Evolutionary conservation across 2,888 invertebrate species (phyloP).

Genomic region (Standfussiana lucernea): DNA sequence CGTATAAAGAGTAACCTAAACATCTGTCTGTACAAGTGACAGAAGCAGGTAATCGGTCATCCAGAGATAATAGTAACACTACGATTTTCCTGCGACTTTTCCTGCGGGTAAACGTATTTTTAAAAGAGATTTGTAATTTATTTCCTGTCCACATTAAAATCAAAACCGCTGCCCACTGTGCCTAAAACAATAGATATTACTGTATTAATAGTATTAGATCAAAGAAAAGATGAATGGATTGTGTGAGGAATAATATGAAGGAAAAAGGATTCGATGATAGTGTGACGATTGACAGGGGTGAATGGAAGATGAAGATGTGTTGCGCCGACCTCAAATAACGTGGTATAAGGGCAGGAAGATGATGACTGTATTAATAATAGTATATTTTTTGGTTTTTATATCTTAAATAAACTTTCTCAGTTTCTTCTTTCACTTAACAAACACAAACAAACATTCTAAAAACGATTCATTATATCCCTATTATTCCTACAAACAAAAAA

Average conservation of each 20-base stretch:
- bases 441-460: constrained; percentile 23
- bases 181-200: neutral
- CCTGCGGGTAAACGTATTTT: neutral
- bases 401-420: neutral
- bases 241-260: too few species aligned
- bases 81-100: neutral
- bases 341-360: too few species aligned
- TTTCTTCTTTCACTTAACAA: neutral
- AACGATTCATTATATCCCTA: constrained; percentile 20
- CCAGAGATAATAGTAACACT: neutral
- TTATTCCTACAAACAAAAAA: constrained; percentile 14
- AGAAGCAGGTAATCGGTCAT: neutral
- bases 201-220: too few species aligned
- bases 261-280: too few species aligned
- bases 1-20: neutral
- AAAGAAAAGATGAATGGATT: too few species aligned
- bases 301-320: too few species aligned
- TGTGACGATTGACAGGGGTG: too few species aligned
- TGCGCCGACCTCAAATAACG: too few species aligned
- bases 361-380: too few species aligned
- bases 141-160: too few species aligned
- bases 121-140: neutral
- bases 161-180: too few species aligned
- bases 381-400: too few species aligned
- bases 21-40: constrained; percentile 1